Conservation (phyloP, 2,113 vertebrate genomes). For the Proterorhinus semilunaris region DNA sequence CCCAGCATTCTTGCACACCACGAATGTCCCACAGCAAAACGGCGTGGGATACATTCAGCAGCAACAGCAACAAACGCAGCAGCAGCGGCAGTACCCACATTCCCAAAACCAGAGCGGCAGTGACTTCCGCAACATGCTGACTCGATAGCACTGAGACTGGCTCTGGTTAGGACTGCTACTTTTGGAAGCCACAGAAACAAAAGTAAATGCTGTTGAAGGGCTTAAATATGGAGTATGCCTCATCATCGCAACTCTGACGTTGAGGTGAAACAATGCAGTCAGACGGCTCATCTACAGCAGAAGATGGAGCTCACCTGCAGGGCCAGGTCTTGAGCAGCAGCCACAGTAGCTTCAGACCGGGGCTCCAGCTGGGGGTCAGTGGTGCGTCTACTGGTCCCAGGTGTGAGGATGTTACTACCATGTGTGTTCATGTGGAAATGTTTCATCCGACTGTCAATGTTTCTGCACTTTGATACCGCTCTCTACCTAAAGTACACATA, state of each 20-base stretch:
- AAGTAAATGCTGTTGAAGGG: conserved; percentile 32
- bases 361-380: conserved; percentile 5
- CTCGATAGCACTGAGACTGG: conserved; percentile 68
- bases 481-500: conserved; percentile 38
- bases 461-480: conserved; percentile 50
- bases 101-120: conserved; percentile 75
- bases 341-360: background rate
- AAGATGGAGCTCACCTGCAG: conserved; percentile 12
- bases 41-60: conserved; percentile 76
- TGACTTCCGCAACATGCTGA: conserved; percentile 82
- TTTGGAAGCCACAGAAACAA: conserved; percentile 28
- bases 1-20: conserved; percentile 72
- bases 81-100: conserved; percentile 66
- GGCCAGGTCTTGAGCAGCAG: background rate
- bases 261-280: conserved; percentile 39
- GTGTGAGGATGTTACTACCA: conserved; percentile 28
- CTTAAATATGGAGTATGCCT: background rate
- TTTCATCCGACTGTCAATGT: conserved; percentile 35
- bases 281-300: conserved; percentile 12
- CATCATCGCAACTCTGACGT: conserved; percentile 36
- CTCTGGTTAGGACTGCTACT: conserved; percentile 18
- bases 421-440: conserved; percentile 27
- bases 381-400: conserved; percentile 31
- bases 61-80: conserved; percentile 57
- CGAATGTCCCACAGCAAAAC: conserved; percentile 67